phyloP scores from a whole-genome alignment of 92 coral and sea anemone species.

The Palythoa caribaeorum region DNA sequence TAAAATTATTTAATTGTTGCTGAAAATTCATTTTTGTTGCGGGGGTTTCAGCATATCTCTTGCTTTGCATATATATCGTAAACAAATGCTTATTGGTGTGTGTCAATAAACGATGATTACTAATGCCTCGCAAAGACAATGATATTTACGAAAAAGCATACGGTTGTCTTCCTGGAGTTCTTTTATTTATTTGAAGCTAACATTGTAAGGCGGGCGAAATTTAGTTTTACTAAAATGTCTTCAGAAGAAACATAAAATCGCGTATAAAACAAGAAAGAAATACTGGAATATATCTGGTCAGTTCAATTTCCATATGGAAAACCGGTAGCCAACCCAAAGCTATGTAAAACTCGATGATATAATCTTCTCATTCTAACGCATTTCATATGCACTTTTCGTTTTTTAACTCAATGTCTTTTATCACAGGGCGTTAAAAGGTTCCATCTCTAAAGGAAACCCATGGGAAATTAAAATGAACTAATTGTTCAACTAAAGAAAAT shows the following conservation, averaged over 20 bases:
- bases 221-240: not conserved
- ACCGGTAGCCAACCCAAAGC: not conserved
- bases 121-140: not conserved
- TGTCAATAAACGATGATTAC: constrained; percentile 9
- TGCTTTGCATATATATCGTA: not conserved
- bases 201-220: not conserved
- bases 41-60: not conserved
- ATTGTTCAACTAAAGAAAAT: constrained; percentile 12
- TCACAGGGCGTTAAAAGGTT: not conserved
- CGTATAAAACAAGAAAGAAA: not conserved
- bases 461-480: not conserved
- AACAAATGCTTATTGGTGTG: not conserved
- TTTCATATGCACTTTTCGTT: not conserved
- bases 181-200: not conserved
- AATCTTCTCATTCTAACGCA: not conserved
- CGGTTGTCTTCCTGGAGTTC: not conserved
- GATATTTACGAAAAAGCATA: not conserved
- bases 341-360: constrained; percentile 22
- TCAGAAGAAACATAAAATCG: not conserved
- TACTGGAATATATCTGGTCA: not conserved
- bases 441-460: not conserved
- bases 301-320: constrained; percentile 26
- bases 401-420: not conserved
- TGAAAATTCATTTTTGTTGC: not conserved
- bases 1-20: not conserved